Evolutionary conservation across 2,113 vertebrate species (phyloP), one percentile per base, ranked within the genome.

Genomic region (Epinephelus fuscoguttatus): DNA sequence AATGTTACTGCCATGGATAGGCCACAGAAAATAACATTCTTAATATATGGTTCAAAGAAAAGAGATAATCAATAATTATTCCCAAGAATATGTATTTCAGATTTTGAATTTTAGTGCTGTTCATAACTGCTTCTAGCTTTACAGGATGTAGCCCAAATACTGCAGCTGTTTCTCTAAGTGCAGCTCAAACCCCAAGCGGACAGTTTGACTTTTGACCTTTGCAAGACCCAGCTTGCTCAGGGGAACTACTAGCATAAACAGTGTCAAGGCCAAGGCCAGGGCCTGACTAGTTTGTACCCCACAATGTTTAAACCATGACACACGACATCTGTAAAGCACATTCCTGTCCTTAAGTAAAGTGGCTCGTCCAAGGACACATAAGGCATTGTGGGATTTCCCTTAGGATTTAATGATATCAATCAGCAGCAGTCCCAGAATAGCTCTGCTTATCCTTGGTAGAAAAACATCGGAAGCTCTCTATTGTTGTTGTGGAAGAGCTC

Each of bases 261-360:
- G 52, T 5, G 67, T 81, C 70, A 71, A 82, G 81, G 78, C 45
- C 89, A 60, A 75, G 84, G 61, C 60, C 56, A 7, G 71, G 64
- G 74, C 76, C 81, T 13, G 56, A 60, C 62, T 56, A 23, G n/a
- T 49, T 69, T 80, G 59, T 47, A 75, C 42, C 68, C 74, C 17
- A 30, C 57, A 25, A 50, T 52, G 82, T 78, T 74, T 82, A 45
- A 84, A 86, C 77, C 77, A n/a, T 53, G 67, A 90, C 75, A 59
- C 72, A 45, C 45, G 76, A 85, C 93, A 93, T 95, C 91, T 92
- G 93, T 30, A 62, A 75, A 88, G 82, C 23, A 50, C 77, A 85
- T 91, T 91, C 75, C 42, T 76, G 81, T 75, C 69, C 53, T 84
- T n/a, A 55, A 61, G 62, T 57, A 78, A 78, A 83, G 82, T 50